Base-by-base conservation (phyloP, 1,140 invertebrate genomes). In the Proctacanthus coquilletti region DNA sequence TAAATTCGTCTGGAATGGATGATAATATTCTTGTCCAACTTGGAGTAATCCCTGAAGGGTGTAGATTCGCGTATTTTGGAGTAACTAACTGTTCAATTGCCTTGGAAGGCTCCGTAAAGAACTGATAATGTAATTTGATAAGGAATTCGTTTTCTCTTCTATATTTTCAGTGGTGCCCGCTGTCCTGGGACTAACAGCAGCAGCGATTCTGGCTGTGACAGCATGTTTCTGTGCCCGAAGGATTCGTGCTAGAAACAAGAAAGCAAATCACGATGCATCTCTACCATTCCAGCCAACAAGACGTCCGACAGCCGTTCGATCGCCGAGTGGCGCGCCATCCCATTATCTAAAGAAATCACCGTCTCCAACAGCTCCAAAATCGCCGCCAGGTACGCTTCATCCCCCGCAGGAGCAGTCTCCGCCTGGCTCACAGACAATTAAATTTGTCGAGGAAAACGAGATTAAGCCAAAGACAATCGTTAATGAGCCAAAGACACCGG, bases 331-430 rank as follows among this genome's bases (percentile, higher is more conserved):
- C 18, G 59, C 64, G 27, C 57, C 68, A 17, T 74, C 75, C 34
- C 83, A 87, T 52, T 86, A 88, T 56, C 58, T 89, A 48, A 86
- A 86, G 61, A 91, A 89, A 60, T 84, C 78, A 29, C 84, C 85
- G 1, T 86, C 82, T 44, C 85, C 84, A 0, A 86, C 83, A 0
- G 80, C 70, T 29, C 65, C 66, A 15, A 69, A 62, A 2, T 70
- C 71, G 32, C 69, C 68, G 38, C 50, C 54, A 1, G 47, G 23
- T 6, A 45, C 64, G 18, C 60, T 66, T 1, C 63, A 63, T 19
- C 59, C 57, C 6, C 54, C 56, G 21, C 51, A 60, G 21, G 58
- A 59, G 36, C 52, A 58, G 34, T 41, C 17, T 27, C 49, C 47
- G 27, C 51, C 46, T 35, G 37, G 13, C 37, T 45, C 50, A 11